phyloP scores from a whole-genome alignment of 2,888 invertebrate genomes.

The Caenorhabditis sulstoni region DNA sequence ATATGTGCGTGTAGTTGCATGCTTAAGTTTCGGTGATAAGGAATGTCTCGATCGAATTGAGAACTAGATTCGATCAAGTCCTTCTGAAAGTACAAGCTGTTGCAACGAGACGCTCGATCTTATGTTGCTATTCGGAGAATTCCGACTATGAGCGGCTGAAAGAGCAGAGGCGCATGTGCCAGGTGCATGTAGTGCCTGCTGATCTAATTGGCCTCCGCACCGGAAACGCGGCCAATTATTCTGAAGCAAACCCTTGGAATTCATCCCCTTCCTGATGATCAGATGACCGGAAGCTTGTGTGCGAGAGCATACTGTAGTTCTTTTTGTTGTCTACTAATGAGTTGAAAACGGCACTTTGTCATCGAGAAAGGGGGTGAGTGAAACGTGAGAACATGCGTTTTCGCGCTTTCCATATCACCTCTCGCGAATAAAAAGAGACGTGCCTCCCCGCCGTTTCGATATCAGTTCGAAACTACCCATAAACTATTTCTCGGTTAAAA shows the following conservation, averaged over 20 bases:
- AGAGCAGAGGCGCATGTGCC: not conserved
- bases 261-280: not conserved
- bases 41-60: not conserved
- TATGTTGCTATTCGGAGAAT: constrained; percentile 1
- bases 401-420: too few species aligned
- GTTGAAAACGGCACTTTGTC: too few species aligned
- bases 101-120: not conserved
- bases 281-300: constrained; percentile 34
- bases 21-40: constrained; percentile 1
- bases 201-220: constrained; percentile 20
- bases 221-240: constrained; percentile 32
- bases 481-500: too few species aligned
- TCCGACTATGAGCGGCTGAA: not conserved
- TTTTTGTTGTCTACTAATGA: not conserved
- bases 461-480: too few species aligned
- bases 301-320: not conserved
- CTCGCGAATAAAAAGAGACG: too few species aligned
- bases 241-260: constrained; percentile 3
- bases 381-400: too few species aligned
- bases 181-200: constrained; percentile 13
- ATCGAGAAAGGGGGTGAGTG: too few species aligned
- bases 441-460: too few species aligned
- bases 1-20: constrained; percentile 1
- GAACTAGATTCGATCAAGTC: too few species aligned
- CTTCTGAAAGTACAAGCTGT: constrained; percentile 2